Percentiles rank a stretch among this genome's conserved stretches.
Evolutionary conservation across 2,888 invertebrate genomes (phyloP).

Genomic region (Ormyrus nitidulus): DNA sequence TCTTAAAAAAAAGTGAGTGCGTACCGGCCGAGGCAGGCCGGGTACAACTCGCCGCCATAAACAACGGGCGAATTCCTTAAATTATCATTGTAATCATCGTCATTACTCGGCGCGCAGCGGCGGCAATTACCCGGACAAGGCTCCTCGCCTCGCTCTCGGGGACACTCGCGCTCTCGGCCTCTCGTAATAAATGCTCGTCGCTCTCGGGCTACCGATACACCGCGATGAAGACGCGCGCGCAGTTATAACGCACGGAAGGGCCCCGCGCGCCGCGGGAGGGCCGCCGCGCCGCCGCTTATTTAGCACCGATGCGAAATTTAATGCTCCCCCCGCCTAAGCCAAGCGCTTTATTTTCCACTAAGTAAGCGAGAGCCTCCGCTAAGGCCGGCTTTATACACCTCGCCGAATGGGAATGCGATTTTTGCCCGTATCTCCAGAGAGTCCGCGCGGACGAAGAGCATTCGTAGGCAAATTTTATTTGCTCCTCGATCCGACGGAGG

Average conservation of each 20-base stretch:
- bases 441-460: too few relatives aligned
- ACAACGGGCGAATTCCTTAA: conserved; percentile 40
- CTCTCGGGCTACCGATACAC: conserved; percentile 1
- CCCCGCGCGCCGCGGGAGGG: conserved; percentile 39
- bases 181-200: conserved; percentile 35
- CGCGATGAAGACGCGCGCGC: conserved; percentile 45
- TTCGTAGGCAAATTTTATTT: too few relatives aligned
- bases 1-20: too few relatives aligned
- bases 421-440: too few relatives aligned
- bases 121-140: conserved; percentile 32
- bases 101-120: conserved; percentile 40
- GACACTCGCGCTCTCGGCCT: background rate
- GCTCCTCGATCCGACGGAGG: too few relatives aligned
- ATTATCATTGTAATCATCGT: conserved; percentile 56
- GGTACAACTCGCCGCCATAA: background rate
- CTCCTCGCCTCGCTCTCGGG: background rate
- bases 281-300: conserved; percentile 26
- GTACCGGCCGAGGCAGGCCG: background rate
- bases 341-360: too few relatives aligned
- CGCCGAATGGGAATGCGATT: too few relatives aligned
- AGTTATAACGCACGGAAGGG: background rate
- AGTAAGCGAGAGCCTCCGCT: too few relatives aligned
- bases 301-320: conserved; percentile 54
- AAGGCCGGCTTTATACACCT: too few relatives aligned
- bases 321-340: background rate